Conservation (phyloP, 2,797 vertebrate genomes). For the Prunella strophiata region DNA sequence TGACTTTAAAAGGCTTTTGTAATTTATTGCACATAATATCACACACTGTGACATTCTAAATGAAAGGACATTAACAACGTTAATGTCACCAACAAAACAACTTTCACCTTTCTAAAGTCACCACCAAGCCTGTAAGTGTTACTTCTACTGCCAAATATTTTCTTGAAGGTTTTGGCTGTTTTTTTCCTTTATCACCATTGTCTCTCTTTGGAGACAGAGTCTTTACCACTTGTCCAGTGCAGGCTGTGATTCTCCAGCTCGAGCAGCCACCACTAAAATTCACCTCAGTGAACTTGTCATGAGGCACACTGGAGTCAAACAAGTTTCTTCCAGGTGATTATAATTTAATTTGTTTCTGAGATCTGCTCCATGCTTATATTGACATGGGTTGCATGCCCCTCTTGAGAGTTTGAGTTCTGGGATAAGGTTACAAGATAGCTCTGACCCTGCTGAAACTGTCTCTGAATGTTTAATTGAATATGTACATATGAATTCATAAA, state of each 20-base stretch:
- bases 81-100: background rate
- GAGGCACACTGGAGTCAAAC: background rate
- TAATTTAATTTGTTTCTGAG: background rate
- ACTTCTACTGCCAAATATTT: background rate
- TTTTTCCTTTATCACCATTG: background rate
- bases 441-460: background rate
- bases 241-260: conserved; percentile 13
- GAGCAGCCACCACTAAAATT: background rate
- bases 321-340: background rate
- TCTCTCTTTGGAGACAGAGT: background rate
- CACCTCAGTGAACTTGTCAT: background rate
- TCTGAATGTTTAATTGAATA: background rate
- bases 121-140: background rate
- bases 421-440: background rate
- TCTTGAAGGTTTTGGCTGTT: background rate
- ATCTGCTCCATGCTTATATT: background rate
- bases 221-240: background rate
- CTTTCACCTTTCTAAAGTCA: background rate
- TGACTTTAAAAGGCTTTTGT: background rate
- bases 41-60: background rate
- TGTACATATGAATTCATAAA: background rate
- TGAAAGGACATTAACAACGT: background rate
- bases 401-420: background rate
- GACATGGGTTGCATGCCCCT: rapidly evolving
- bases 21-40: background rate